These are phyloP conservation scores for Argynnis bischoffii DNA, from an alignment of 2,888 invertebrate genomes.

Conservation along the genomic window DNA sequence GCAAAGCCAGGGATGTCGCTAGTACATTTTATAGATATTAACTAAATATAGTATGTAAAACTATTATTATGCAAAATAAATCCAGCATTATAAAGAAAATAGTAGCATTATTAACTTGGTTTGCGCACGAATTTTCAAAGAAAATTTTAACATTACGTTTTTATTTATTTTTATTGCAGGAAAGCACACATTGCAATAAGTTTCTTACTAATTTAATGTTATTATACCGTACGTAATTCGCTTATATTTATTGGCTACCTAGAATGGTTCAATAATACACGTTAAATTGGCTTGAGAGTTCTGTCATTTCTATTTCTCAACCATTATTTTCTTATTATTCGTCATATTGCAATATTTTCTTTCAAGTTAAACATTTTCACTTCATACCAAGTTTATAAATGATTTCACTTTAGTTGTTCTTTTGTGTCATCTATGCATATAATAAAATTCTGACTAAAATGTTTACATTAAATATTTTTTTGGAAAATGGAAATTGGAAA, in stretches of 20 bases:
- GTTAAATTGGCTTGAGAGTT: too few relatives aligned
- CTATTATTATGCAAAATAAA: slow-evolving; percentile 11
- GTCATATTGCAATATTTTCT: too few relatives aligned
- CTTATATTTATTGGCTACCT: too few relatives aligned
- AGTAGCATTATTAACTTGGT: slow-evolving; percentile 12
- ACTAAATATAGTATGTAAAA: slow-evolving; percentile 4
- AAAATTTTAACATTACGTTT: not conserved
- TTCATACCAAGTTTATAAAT: not conserved
- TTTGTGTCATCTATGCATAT: not conserved
- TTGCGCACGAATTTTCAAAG: not conserved
- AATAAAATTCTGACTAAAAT: too few relatives aligned
- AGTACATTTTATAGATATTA: not conserved
- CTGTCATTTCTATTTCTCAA: too few relatives aligned
- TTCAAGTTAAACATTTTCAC: not conserved
- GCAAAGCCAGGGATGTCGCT: too few relatives aligned
- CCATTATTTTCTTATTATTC: too few relatives aligned
- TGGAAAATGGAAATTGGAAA: too few relatives aligned
- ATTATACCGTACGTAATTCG: not conserved
- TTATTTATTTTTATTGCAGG: not conserved
- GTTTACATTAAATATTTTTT: too few relatives aligned
- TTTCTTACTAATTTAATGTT: not conserved
- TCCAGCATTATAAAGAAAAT: slow-evolving; percentile 9
- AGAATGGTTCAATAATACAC: too few relatives aligned
- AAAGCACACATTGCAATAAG: slow-evolving; percentile 6
- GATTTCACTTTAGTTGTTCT: not conserved